Evolutionary conservation across 2,797 vertebrate species (phyloP).

Genomic region (Diplodus sargus): DNA sequence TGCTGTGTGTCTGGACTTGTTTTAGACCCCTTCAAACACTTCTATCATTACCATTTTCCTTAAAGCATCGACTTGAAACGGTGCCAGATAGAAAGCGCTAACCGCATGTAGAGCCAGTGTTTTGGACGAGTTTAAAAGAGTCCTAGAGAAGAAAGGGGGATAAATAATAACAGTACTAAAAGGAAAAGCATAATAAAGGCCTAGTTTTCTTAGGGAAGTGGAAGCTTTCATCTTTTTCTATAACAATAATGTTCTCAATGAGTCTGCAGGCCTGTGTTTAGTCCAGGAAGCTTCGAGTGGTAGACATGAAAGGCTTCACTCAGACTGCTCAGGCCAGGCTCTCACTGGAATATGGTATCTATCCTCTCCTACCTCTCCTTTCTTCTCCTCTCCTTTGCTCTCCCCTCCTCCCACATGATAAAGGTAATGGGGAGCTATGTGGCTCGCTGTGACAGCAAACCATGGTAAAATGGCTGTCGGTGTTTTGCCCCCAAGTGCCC

Average conservation of each 20-base stretch:
- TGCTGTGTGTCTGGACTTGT: slow-evolving; percentile 79
- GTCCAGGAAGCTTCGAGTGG: slow-evolving; percentile 79
- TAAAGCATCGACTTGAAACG: slow-evolving; percentile 83
- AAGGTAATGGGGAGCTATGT: slow-evolving; percentile 71
- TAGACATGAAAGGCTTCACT: slow-evolving; percentile 82
- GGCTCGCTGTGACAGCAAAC: slow-evolving; percentile 70
- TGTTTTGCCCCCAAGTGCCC: slow-evolving; percentile 53
- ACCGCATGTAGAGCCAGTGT: slow-evolving; percentile 81
- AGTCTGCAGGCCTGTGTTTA: slow-evolving; percentile 80
- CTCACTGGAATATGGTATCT: slow-evolving; percentile 70
- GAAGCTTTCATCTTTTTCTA: slow-evolving; percentile 85
- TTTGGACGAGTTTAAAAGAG: slow-evolving; percentile 86
- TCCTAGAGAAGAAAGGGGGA: slow-evolving; percentile 79
- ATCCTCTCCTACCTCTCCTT: slow-evolving; percentile 57
- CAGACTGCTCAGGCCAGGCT: slow-evolving; percentile 59
- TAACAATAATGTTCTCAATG: slow-evolving; percentile 85
- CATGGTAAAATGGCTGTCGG: slow-evolving; percentile 71
- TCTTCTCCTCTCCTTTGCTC: slow-evolving; percentile 54
- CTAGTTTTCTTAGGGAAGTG: slow-evolving; percentile 78
- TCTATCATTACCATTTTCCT: slow-evolving; percentile 79
- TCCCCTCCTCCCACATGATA: slow-evolving; percentile 54
- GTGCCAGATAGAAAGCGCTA: slow-evolving; percentile 82
- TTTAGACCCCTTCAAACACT: slow-evolving; percentile 82
- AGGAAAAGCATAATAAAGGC: slow-evolving; percentile 83
- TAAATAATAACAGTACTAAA: slow-evolving; percentile 82